Conservation (phyloP, 2,113 vertebrate species). For the Pseudopodoces humilis region DNA sequence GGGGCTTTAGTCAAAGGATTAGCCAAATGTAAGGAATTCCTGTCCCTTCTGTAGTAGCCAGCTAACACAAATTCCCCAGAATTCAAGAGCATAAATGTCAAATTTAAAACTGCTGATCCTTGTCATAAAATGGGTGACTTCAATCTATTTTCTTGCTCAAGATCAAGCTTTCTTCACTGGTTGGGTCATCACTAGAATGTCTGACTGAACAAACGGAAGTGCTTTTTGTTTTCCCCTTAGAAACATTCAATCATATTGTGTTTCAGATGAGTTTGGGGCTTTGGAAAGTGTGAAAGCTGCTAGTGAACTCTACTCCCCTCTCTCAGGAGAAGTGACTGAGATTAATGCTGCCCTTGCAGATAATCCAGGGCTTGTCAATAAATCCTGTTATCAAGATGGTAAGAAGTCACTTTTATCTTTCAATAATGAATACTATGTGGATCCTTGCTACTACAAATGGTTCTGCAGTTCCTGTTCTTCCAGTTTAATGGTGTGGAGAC, state of each 20-base stretch:
- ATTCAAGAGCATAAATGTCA: not conserved
- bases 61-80: not conserved
- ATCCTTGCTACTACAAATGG: not conserved
- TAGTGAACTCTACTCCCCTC: conserved; percentile 94
- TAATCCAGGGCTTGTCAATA: conserved; percentile 93
- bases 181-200: not conserved
- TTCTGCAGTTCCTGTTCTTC: not conserved
- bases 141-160: not conserved
- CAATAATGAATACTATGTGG: not conserved
- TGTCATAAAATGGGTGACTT: not conserved
- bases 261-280: conserved; percentile 94
- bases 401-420: conserved; percentile 57
- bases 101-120: not conserved
- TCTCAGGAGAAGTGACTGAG: conserved; percentile 93
- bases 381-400: conserved; percentile 97
- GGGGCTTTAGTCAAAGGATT: not conserved
- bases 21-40: not conserved
- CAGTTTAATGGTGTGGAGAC: not conserved
- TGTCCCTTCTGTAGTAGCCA: not conserved
- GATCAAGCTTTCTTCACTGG: not conserved
- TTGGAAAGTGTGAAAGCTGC: conserved; percentile 98
- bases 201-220: not conserved
- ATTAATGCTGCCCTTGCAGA: conserved; percentile 88
- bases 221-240: not conserved
- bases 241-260: not conserved